These are phyloP conservation scores for Amblyteles armatorius DNA, from an alignment of 2,888 invertebrate species.

Conservation along the genomic window DNA sequence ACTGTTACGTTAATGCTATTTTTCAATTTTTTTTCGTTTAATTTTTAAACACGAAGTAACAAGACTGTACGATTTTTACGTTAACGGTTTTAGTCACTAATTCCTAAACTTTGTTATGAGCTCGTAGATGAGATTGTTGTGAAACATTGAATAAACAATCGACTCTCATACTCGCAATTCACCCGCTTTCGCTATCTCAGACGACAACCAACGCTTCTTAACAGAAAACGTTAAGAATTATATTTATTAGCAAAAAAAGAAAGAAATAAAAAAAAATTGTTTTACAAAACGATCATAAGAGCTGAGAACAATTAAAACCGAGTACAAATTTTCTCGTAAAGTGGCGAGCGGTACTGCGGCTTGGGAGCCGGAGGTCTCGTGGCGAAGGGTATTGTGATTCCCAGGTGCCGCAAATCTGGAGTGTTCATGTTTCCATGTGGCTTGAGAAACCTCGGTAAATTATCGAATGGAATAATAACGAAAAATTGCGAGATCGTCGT, in stretches of 20 bases:
- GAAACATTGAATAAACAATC: constrained; percentile 50
- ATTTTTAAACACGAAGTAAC: constrained; percentile 38
- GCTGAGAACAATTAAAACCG: constrained; percentile 15
- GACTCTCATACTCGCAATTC: constrained; percentile 31
- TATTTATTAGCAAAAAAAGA: neutral
- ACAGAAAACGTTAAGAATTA: neutral
- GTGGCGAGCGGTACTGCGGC: constrained; percentile 35
- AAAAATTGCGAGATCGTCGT: neutral
- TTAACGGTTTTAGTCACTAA: constrained; percentile 57
- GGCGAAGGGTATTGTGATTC: constrained; percentile 54
- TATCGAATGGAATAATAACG: neutral
- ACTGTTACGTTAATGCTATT: constrained; percentile 36
- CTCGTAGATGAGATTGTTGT: constrained; percentile 41
- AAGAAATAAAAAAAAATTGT: neutral
- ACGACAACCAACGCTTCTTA: no score
- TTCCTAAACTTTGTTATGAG: constrained; percentile 55
- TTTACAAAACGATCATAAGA: neutral
- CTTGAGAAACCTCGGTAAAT: constrained; percentile 35
- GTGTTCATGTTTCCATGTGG: constrained; percentile 59
- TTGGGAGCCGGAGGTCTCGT: constrained; percentile 21
- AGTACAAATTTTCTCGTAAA: constrained; percentile 40
- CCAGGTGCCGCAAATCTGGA: constrained; percentile 67
- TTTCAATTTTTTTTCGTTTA: constrained; percentile 7
- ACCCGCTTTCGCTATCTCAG: neutral
- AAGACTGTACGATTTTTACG: constrained; percentile 58